Conservation (phyloP, 30 jellyfish, hydroid and myxozoan species). For the Morbakka virulenta region DNA sequence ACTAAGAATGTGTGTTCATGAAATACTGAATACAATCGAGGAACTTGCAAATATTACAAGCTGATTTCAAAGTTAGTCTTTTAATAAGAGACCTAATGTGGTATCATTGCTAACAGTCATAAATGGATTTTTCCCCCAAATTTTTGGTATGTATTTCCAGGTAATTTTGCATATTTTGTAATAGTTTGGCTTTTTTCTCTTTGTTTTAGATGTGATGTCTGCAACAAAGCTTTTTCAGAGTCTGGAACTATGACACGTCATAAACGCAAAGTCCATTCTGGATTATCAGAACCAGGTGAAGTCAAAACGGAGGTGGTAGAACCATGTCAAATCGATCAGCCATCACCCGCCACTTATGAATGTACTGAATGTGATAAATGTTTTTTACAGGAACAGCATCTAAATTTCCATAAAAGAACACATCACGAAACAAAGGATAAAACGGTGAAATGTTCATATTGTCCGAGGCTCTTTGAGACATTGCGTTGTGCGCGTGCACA, state of each 20-base stretch:
- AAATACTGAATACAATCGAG: too few species aligned
- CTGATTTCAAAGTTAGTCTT: too few species aligned
- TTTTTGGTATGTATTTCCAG: too few species aligned
- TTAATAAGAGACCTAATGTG: too few species aligned
- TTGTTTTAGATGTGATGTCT: slow-evolving; percentile 7
- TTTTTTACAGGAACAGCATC: background rate
- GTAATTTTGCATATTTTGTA: too few species aligned
- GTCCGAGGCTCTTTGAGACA: slow-evolving; percentile 9
- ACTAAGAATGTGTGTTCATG: too few species aligned
- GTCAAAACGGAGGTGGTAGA: background rate
- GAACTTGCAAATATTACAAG: too few species aligned
- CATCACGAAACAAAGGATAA: background rate
- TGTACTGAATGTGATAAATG: background rate
- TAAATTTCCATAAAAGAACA: background rate
- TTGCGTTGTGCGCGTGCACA: slow-evolving; percentile 4
- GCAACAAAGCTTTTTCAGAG: slow-evolving; percentile 8
- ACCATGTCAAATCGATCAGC: background rate
- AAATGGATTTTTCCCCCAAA: too few species aligned
- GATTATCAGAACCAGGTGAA: background rate
- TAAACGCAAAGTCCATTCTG: background rate
- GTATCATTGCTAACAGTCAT: too few species aligned
- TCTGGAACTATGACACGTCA: slow-evolving; percentile 22
- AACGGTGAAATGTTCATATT: slow-evolving; percentile 5
- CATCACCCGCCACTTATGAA: background rate
- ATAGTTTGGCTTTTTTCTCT: too few species aligned